These are phyloP conservation scores for Lasius fuliginosus DNA, from an alignment of 2,888 invertebrate species.

Conservation along the genomic window DNA sequence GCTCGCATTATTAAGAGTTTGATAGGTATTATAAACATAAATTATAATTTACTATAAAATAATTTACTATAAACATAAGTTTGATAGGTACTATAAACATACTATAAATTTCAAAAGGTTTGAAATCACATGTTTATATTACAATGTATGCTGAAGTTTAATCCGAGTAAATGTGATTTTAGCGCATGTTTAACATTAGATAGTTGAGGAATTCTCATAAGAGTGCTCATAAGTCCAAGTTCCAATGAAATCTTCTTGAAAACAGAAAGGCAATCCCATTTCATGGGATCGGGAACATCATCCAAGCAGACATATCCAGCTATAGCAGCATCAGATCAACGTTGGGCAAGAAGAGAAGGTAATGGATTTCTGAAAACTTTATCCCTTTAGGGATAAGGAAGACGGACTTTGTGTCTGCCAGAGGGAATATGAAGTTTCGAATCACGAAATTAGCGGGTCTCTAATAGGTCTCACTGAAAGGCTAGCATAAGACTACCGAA, in stretches of 20 bases:
- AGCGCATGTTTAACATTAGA: conserved; percentile 49
- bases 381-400: conserved; percentile 57
- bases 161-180: conserved; percentile 65
- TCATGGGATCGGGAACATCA: conserved; percentile 7
- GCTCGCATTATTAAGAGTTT: neutral
- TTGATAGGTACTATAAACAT: neutral
- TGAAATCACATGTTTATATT: neutral
- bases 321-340: conserved; percentile 50
- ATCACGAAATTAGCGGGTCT: conserved; percentile 81
- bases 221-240: neutral
- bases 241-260: conserved; percentile 9
- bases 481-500: conserved; percentile 58
- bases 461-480: conserved; percentile 72
- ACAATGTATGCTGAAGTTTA: conserved; percentile 57
- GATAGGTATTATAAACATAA: neutral
- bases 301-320: conserved; percentile 49
- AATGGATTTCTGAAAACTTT: conserved; percentile 83
- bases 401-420: conserved; percentile 74
- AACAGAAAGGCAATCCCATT: conserved; percentile 31
- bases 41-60: no score
- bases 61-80: no score
- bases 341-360: conserved; percentile 67
- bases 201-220: conserved; percentile 7
- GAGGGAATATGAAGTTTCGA: conserved; percentile 79
- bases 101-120: neutral